A percentile compares a stretch with the other conserved stretches of the same genome.
These are phyloP conservation scores for Odobenus rosmarus DNA, from an alignment of 2,113 vertebrate genomes.

Conservation along the genomic window DNA sequence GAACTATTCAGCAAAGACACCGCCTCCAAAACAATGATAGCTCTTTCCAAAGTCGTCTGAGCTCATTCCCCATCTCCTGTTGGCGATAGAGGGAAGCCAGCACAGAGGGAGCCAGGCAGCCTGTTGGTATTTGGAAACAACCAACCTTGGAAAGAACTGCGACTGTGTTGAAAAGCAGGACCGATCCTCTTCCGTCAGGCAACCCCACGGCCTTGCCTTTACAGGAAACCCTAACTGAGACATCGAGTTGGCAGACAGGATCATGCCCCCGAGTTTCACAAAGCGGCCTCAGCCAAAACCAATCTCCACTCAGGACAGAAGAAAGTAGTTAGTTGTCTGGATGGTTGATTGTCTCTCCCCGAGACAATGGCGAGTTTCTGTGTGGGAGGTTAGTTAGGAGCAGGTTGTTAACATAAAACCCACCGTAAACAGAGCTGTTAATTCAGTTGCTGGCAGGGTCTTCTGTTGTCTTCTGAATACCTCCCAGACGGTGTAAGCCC, in stretches of 20 bases:
- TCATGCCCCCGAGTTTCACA: constrained; percentile 43
- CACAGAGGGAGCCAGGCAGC: background rate
- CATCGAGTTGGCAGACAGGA: constrained; percentile 50
- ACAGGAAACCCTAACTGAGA: constrained; percentile 41
- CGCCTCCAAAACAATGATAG: background rate
- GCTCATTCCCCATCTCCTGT: background rate
- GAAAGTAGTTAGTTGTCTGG: constrained; percentile 70
- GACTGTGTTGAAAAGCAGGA: background rate
- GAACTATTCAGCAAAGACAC: background rate
- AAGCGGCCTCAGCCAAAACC: constrained; percentile 66
- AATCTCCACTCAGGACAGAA: constrained; percentile 42
- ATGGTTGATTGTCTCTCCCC: constrained; percentile 32
- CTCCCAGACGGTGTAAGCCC: constrained; percentile 87
- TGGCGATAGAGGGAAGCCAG: background rate
- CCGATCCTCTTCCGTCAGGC: background rate
- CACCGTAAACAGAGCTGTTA: constrained; percentile 87
- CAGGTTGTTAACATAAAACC: constrained; percentile 85
- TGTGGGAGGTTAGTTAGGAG: constrained; percentile 79
- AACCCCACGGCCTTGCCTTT: constrained; percentile 13
- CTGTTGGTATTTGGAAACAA: background rate
- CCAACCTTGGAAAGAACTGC: constrained; percentile 36
- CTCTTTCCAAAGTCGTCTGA: background rate
- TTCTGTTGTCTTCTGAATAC: constrained; percentile 87
- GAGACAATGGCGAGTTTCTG: constrained; percentile 87
- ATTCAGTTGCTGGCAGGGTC: constrained; percentile 87